These are phyloP conservation scores for Gambusia yucatana DNA, from an alignment of 2,797 vertebrate species.

Conservation along the genomic window DNA sequence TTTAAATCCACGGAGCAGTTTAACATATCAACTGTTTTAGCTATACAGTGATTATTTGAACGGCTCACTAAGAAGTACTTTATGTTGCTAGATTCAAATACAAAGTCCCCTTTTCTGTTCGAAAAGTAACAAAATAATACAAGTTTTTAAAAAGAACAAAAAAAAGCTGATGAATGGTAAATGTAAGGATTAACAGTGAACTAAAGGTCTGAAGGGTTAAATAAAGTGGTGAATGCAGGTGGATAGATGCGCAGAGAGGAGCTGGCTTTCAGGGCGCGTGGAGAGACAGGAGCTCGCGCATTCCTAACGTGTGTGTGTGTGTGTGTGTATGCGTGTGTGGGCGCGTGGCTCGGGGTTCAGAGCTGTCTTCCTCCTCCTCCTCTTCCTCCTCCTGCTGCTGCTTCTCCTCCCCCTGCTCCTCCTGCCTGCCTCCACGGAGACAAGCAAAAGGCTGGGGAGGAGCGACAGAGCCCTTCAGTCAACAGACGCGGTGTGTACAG, in stretches of 20 bases:
- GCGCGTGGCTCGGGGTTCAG: slow-evolving; percentile 67
- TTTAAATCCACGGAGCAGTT: background rate
- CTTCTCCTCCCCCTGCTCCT: slow-evolving; percentile 15
- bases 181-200: background rate
- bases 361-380: slow-evolving; percentile 32
- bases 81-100: background rate
- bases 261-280: background rate
- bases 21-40: background rate
- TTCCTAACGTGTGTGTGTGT: slow-evolving; percentile 46
- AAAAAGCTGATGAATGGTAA: background rate
- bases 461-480: slow-evolving; percentile 57
- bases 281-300: slow-evolving; percentile 28
- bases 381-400: slow-evolving; percentile 1
- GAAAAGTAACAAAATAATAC: background rate
- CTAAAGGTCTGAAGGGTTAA: background rate
- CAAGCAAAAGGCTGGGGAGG: slow-evolving; percentile 74
- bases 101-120: background rate
- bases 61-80: background rate
- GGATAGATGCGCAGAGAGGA: slow-evolving; percentile 16
- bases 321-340: slow-evolving; percentile 59
- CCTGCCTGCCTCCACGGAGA: slow-evolving; percentile 43
- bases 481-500: slow-evolving; percentile 33
- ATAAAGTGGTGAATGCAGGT: background rate
- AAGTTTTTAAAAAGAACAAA: background rate
- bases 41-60: background rate